These are phyloP conservation scores for Lasioglossum morio DNA, from an alignment of 2,888 invertebrate genomes.

Conservation along the genomic window DNA sequence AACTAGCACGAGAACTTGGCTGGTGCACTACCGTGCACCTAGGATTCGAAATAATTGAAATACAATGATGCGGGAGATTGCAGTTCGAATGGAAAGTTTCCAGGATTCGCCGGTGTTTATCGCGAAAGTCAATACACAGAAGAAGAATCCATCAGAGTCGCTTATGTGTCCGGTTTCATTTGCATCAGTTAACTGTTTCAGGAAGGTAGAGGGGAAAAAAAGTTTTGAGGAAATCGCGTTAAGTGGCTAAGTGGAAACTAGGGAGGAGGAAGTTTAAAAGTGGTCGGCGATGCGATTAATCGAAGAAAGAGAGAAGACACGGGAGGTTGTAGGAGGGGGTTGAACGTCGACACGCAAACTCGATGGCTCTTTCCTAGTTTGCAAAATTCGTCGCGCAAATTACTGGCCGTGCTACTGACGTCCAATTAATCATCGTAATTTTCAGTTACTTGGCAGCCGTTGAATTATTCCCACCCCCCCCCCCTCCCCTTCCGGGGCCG, in stretches of 20 bases:
- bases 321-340: constrained; percentile 4
- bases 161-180: background rate
- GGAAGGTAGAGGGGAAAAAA: background rate
- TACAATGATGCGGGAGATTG: too few relatives aligned
- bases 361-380: constrained; percentile 59
- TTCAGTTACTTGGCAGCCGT: constrained; percentile 57
- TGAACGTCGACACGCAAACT: constrained; percentile 46
- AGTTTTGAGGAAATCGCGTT: constrained; percentile 28
- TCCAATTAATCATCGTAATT: constrained; percentile 73
- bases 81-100: too few relatives aligned
- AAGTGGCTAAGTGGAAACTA: constrained; percentile 34
- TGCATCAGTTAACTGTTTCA: background rate
- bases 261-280: constrained; percentile 35
- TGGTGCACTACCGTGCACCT: too few relatives aligned
- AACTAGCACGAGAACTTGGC: too few relatives aligned
- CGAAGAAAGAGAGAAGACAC: constrained; percentile 36
- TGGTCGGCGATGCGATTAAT: constrained; percentile 47
- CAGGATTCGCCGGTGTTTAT: too few relatives aligned
- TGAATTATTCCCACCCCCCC: constrained; percentile 59
- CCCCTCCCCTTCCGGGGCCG: background rate
- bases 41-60: too few relatives aligned
- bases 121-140: background rate
- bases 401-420: constrained; percentile 65
- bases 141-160: background rate
- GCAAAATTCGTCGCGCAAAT: constrained; percentile 66